Evolutionary conservation across 2,113 vertebrate genomes (phyloP).

Genomic region (Centrocercus urophasianus): DNA sequence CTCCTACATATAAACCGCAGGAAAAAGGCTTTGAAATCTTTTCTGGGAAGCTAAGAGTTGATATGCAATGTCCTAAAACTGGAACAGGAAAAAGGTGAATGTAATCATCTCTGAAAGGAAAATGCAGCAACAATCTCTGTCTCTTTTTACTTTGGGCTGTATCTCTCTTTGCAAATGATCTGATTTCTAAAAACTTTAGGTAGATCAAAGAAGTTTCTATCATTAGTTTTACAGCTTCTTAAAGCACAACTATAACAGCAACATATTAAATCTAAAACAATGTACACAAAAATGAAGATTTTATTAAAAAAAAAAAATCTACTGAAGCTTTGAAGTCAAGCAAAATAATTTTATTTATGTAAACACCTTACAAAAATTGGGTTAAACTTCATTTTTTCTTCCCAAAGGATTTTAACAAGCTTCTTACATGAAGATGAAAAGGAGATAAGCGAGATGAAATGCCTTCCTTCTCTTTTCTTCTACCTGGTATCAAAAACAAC

Average conservation of each 20-base stretch:
- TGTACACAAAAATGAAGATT: not conserved
- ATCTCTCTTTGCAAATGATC: not conserved
- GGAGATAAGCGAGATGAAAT: not conserved
- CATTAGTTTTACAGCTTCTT: not conserved
- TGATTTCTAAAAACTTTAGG: not conserved
- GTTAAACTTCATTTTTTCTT: slow-evolving; percentile 12
- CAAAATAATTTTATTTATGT: slow-evolving; percentile 41
- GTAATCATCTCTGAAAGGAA: not conserved
- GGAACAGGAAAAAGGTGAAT: not conserved
- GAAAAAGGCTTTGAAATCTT: not conserved
- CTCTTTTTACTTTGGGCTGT: not conserved
- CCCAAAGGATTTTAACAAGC: slow-evolving; percentile 29
- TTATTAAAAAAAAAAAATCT: not conserved
- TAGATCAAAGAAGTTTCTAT: slow-evolving; percentile 39
- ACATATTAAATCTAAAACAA: not conserved
- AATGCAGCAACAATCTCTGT: not conserved
- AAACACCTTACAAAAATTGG: slow-evolving; percentile 33
- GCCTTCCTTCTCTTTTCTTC: not conserved
- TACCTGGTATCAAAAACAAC: not conserved
- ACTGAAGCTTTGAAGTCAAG: slow-evolving; percentile 51
- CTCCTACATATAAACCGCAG: not conserved
- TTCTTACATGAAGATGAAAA: slow-evolving; percentile 9
- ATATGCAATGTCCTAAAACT: not conserved
- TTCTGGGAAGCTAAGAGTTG: not conserved
- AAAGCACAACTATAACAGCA: not conserved